Base-by-base conservation (phyloP, 2,888 invertebrate species). In the Diplazon laetatorius region DNA sequence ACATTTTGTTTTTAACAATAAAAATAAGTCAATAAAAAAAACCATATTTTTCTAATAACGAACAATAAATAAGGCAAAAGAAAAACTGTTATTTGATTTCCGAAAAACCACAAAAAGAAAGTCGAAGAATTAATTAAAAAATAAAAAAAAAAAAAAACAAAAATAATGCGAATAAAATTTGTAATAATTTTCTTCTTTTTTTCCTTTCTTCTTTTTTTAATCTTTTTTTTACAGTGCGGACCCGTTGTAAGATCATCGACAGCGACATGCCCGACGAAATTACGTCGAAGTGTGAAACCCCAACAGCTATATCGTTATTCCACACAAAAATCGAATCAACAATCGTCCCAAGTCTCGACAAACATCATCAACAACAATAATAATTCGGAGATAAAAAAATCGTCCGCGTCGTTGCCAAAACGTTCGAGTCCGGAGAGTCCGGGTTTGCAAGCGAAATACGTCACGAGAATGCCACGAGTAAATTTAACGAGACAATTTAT, bases 401-500 rank as follows among this genome's bases (percentile, higher is more conserved):
- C n/a, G 48, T 70, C 73, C 22, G 65, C 73, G n/a, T n/a, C n/a
- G 22, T 55, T 81, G 69, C 80, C 82, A 25, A 86, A 85, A 57
- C 83, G 82, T 14, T 72, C 82, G 20, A 83, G 73, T 62, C 82
- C 82, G n/a, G 85, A 86, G 8, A 80, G 78, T 65, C 78, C 82
- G 48, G 82, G 74, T 3, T 50, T 63, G 16, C 82, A 65, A 35
- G 66, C 84, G 12, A 89, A 87, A 59, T 84, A 84, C 57, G 69
- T 84, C 18, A 76, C 82, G 39, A 85, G 85, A 73, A 83, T 85
- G 37, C 82, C 85, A 50, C 42, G n/a, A 42, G n/a, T n/a, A 85
- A 86, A 42, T 82, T 83, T 55, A 83, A 83, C 55, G 71, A 84
- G 8, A 84, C 85, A 0, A 85, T 83, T 37, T 86, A 85, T 39